Evolutionary conservation across 2,888 invertebrate species (phyloP), one percentile per base, ranked within the genome.

Genomic region (Melinaea menophilus): DNA sequence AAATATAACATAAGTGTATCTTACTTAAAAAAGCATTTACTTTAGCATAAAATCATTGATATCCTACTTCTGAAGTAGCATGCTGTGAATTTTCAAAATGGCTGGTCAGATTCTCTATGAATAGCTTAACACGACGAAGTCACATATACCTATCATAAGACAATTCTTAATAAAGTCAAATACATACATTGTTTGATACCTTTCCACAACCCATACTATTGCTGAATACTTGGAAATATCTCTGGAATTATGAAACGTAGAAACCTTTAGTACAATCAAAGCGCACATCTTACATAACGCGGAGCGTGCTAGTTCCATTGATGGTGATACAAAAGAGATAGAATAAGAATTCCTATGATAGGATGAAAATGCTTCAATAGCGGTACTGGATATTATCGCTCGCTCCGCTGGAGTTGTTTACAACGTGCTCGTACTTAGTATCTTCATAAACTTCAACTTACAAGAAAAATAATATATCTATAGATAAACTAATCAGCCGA

Each of bases 351-450:
- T 31, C 31, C 51, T 51, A 51, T 51, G 22, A 13, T 48, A 48
- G 48, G 31, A 51, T 51, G 22, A 31, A 22, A 51, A 51, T 51
- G 31, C 51, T 31, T 51, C 51, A 51, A 51, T 51, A 51, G 51
- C 51, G 51, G 51, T 31, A 51, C 31, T 51, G 51, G 51, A 35
- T 37, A 37, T 55, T 54, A 54, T 54, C 59, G 51, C 2, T 12
- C 54, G 51, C 54, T 12, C 11, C 37, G 41, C 12, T 47, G 35
- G 47, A 31, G 34, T 55, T 62, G 46, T 55, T 58, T 58, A 55
- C 45, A 58, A 55, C 41, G 55, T 46, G 13, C 35, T 45, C 54
- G 54, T 58, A 46, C 35, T 51, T 51, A 51, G 51, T 31, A 51
- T 51, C 51, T 51, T 51, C 51, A 51, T 51, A 51, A 51, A 51